Percentiles rank a stretch among this genome's conserved stretches.
These are phyloP conservation scores for Lasioglossum malachurum DNA, from an alignment of 2,888 invertebrate genomes.

Conservation along the genomic window DNA sequence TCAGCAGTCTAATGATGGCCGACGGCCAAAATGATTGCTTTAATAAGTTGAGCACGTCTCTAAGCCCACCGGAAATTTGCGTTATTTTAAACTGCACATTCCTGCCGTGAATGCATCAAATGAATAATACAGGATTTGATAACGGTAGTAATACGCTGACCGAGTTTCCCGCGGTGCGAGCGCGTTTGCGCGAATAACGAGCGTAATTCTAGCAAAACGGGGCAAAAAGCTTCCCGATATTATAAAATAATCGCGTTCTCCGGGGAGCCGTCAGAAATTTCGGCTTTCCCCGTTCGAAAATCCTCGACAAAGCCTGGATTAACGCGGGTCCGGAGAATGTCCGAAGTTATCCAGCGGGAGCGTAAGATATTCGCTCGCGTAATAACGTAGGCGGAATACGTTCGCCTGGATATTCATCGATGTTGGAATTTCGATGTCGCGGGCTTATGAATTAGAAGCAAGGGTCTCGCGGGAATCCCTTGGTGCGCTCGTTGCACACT, in stretches of 20 bases:
- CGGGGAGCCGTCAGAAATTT: not conserved
- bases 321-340: not conserved
- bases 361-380: not conserved
- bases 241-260: not conserved
- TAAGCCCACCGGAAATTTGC: not conserved
- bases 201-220: not conserved
- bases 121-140: not conserved
- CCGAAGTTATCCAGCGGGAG: not conserved
- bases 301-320: not conserved
- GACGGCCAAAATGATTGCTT: too few relatives aligned
- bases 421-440: not conserved
- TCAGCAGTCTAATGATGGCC: too few relatives aligned
- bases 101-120: not conserved
- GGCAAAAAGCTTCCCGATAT: not conserved
- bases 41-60: not conserved
- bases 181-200: not conserved
- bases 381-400: not conserved
- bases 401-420: not conserved
- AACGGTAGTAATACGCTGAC: not conserved
- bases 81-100: not conserved
- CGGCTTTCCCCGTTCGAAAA: not conserved
- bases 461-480: not conserved
- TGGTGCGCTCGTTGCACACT: not conserved
- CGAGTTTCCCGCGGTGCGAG: not conserved
- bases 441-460: not conserved